Base-by-base conservation (phyloP, 1,140 invertebrate species). In the Sinella curviseta region DNA sequence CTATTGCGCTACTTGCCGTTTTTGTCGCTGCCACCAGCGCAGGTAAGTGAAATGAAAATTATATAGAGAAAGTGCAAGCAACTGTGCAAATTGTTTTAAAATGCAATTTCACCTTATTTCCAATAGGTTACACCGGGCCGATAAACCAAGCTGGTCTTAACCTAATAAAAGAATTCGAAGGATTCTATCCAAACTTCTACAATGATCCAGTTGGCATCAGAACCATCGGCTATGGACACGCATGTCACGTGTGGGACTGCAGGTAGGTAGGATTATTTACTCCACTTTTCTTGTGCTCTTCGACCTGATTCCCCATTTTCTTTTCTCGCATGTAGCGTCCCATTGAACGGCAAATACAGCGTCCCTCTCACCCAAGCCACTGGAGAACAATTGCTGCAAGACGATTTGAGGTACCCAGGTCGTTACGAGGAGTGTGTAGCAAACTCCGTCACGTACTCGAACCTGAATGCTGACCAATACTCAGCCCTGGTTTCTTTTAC, bases 201-300 rank as follows among this genome's bases (percentile, higher is more conserved):
- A 80, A 55, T 39, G 79, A 82, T 34, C 79, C 82, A 28, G 79
- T 80, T 67, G 81, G 82, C 20, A 82, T 82, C n/a, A 60, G 74
- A 34, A 82, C 82, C 1, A 83, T 83, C 28, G 82, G 82, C n/a
- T 83, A 83, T 36, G 82, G 82, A 0, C 82, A 83, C 31, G 82
- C 82, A 0, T 83, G 82, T 39, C 79, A 81, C 30, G 82, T 78
- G 35, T 75, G 74, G 35, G 24, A n/a, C n/a, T n/a, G n/a, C n/a
- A n/a, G n/a, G n/a, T n/a, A n/a, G n/a, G n/a, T n/a, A n/a, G n/a
- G n/a, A n/a, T n/a, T n/a, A n/a, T n/a, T n/a, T n/a, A n/a, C n/a
- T n/a, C n/a, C n/a, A n/a, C n/a, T n/a, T n/a, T n/a, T n/a, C n/a
- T n/a, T n/a, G n/a, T n/a, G n/a, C n/a, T n/a, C n/a, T n/a, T n/a